Percentiles rank a stretch among this genome's conserved stretches.
phyloP scores from a whole-genome alignment of 1,140 invertebrate species.

The Tigriopus japonicus region DNA sequence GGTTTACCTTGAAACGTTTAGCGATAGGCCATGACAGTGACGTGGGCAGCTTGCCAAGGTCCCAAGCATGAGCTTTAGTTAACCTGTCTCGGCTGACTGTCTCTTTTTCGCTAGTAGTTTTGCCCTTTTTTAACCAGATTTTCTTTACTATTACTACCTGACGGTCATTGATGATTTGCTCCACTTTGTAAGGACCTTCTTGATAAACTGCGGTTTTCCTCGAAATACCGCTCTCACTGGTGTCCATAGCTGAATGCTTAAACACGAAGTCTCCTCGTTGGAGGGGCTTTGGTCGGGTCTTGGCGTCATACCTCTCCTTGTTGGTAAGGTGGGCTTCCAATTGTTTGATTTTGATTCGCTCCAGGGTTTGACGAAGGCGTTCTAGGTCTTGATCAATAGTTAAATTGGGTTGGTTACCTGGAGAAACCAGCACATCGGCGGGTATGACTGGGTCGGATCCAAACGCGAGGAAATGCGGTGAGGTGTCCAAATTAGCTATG shows the following conservation, averaged over 20 bases:
- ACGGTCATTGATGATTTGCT: not conserved
- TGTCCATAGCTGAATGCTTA: not conserved
- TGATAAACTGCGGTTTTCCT: not conserved
- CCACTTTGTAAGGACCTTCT: not conserved
- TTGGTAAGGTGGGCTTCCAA: not conserved
- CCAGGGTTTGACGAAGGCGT: not conserved
- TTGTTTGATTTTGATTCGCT: not conserved
- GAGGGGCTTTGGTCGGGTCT: not conserved
- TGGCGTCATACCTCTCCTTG: not conserved
- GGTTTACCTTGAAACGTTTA: too few species aligned
- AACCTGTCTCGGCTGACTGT: too few species aligned
- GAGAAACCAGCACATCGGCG: not conserved
- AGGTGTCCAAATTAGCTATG: not conserved
- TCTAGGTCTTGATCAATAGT: not conserved
- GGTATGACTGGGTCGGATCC: not conserved
- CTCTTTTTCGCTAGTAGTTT: too few species aligned
- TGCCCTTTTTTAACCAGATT: too few species aligned
- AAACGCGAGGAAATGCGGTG: not conserved
- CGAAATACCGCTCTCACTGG: not conserved
- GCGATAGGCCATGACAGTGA: too few species aligned
- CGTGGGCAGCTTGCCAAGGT: too few species aligned
- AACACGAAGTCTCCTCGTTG: not conserved
- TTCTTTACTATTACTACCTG: not conserved
- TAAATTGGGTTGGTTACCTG: not conserved
- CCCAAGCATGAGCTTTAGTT: too few species aligned